These are phyloP conservation scores for Pteropus rufus DNA, from an alignment of 2,797 vertebrate genomes.

Conservation along the genomic window DNA sequence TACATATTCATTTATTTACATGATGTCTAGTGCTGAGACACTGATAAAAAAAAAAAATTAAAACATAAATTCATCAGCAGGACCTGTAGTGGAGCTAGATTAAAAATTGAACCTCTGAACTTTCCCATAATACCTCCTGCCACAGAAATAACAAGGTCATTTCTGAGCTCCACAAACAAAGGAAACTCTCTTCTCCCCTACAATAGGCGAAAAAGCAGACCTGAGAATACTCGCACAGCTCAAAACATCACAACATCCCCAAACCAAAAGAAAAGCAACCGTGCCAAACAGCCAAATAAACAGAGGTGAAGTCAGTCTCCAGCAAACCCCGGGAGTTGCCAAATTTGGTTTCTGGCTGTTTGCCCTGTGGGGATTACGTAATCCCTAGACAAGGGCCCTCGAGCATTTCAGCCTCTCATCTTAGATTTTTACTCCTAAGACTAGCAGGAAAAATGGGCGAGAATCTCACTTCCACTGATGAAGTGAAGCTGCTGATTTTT, in stretches of 20 bases:
- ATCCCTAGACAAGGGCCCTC: conserved; percentile 49
- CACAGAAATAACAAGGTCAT: conserved; percentile 46
- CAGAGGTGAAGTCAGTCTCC: conserved; percentile 32
- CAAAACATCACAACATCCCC: conserved; percentile 4
- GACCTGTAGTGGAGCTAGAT: background rate
- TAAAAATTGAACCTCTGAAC: conserved; percentile 45
- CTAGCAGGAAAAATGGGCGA: conserved; percentile 52
- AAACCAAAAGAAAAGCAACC: conserved; percentile 63
- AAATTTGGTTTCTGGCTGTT: conserved; percentile 50
- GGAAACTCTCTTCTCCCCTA: background rate
- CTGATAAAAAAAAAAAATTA: conserved; percentile 18
- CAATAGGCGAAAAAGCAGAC: background rate
- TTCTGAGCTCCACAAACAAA: conserved; percentile 27
- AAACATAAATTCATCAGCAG: conserved; percentile 52
- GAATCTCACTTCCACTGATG: conserved; percentile 43
- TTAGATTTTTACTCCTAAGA: conserved; percentile 39
- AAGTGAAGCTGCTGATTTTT: conserved; percentile 24
- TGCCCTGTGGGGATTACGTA: conserved; percentile 60
- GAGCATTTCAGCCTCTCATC: background rate
- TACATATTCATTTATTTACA: conserved; percentile 61
- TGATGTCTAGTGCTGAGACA: background rate
- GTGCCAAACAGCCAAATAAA: conserved; percentile 53
- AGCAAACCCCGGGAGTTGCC: conserved; percentile 53
- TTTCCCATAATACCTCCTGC: background rate
- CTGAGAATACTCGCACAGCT: conserved; percentile 8